Evolutionary conservation across 2,113 vertebrate genomes (phyloP).

Genomic region (Malurus cyaneus): DNA sequence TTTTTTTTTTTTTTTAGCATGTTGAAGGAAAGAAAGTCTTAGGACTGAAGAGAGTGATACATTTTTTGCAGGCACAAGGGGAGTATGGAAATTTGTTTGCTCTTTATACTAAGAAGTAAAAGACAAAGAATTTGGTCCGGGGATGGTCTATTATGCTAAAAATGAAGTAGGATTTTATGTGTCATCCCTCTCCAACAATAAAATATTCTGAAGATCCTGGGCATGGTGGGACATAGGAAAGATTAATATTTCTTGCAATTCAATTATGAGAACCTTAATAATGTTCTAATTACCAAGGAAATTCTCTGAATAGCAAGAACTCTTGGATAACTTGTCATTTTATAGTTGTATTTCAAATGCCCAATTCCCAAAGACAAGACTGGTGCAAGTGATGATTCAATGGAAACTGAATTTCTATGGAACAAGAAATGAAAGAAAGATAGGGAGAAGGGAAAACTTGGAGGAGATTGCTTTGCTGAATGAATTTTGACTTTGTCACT

Average conservation of each 20-base stretch:
- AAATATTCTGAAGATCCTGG: neutral
- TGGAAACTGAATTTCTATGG: neutral
- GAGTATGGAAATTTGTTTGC: neutral
- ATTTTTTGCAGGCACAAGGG: neutral
- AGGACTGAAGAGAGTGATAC: neutral
- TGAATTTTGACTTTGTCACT: constrained; percentile 60
- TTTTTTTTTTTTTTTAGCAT: neutral
- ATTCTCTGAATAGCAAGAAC: neutral
- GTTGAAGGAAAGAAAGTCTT: neutral
- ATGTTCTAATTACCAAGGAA: constrained; percentile 22
- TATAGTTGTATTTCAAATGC: neutral
- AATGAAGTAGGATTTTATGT: neutral
- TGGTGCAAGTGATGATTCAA: neutral
- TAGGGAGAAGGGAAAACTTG: constrained; percentile 14
- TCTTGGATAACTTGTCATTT: neutral
- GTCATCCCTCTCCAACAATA: neutral
- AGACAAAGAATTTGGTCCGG: neutral
- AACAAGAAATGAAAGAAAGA: constrained; percentile 36
- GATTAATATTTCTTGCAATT: constrained; percentile 8
- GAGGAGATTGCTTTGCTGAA: constrained; percentile 48
- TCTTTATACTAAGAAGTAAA: neutral
- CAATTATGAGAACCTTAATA: neutral
- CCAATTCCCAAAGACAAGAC: constrained; percentile 9
- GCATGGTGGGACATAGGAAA: neutral
- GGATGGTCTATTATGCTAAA: neutral